Evolutionary conservation across 2,113 vertebrate species (phyloP).

Genomic region (Pygoscelis adeliae): DNA sequence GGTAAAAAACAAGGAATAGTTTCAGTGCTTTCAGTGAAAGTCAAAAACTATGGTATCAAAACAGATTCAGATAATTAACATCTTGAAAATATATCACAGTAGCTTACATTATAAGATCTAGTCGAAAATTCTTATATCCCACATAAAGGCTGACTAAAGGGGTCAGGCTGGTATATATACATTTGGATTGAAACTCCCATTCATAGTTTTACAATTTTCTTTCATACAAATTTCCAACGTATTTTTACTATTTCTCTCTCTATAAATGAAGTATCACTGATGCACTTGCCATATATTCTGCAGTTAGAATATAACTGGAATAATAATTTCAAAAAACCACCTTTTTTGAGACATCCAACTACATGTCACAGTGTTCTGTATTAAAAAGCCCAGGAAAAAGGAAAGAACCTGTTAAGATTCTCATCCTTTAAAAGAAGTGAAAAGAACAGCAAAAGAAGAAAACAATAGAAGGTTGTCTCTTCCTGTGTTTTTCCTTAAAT

Average conservation of each 20-base stretch:
- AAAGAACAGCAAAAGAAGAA: not conserved
- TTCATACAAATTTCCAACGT: not conserved
- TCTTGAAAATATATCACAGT: not conserved
- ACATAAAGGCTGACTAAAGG: not conserved
- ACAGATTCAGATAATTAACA: not conserved
- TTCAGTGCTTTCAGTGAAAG: not conserved
- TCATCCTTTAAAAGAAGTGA: not conserved
- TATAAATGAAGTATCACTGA: not conserved
- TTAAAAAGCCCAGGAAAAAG: not conserved
- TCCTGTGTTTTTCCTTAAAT: not conserved
- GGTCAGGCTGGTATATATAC: not conserved
- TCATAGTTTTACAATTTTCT: not conserved
- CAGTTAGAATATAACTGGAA: not conserved
- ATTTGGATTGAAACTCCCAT: not conserved
- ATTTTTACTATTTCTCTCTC: not conserved
- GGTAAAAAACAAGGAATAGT: not conserved
- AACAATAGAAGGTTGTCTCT: not conserved
- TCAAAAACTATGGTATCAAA: not conserved
- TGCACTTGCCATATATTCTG: not conserved
- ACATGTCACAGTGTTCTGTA: not conserved
- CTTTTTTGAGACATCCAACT: not conserved
- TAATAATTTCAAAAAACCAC: not conserved
- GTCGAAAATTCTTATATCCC: not conserved
- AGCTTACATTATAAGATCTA: not conserved
- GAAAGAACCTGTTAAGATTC: not conserved